These are phyloP conservation scores for Conomelus anceps DNA, from an alignment of 2,888 invertebrate genomes.

Conservation along the genomic window DNA sequence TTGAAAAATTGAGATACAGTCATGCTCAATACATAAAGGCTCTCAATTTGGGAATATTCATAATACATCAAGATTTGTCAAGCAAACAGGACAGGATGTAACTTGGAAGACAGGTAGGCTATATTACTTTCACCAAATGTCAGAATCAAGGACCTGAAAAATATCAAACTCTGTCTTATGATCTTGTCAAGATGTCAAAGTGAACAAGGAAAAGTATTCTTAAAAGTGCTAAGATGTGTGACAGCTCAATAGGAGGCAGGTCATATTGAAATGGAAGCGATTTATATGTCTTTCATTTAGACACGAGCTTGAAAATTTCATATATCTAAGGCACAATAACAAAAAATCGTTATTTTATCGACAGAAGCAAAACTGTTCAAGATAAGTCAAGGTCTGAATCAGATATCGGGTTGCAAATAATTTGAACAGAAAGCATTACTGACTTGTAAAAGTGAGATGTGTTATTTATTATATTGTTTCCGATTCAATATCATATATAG, in stretches of 20 bases:
- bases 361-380: background rate
- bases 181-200: background rate
- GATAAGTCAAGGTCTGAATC: background rate
- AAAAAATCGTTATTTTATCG: background rate
- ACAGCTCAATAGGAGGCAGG: background rate
- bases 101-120: no score
- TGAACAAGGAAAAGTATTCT: background rate
- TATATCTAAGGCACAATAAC: background rate
- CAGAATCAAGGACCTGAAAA: no score
- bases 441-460: background rate
- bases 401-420: background rate
- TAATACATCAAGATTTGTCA: no score
- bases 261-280: no score
- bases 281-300: background rate
- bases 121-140: background rate
- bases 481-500: background rate
- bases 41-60: no score
- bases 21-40: no score
- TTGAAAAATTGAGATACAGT: no score
- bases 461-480: background rate
- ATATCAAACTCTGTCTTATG: background rate
- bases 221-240: background rate
- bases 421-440: no score
- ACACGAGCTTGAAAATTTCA: background rate
- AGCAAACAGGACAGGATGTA: no score